phyloP scores from a whole-genome alignment of 2,888 invertebrate species.

The Apeira syringaria region DNA sequence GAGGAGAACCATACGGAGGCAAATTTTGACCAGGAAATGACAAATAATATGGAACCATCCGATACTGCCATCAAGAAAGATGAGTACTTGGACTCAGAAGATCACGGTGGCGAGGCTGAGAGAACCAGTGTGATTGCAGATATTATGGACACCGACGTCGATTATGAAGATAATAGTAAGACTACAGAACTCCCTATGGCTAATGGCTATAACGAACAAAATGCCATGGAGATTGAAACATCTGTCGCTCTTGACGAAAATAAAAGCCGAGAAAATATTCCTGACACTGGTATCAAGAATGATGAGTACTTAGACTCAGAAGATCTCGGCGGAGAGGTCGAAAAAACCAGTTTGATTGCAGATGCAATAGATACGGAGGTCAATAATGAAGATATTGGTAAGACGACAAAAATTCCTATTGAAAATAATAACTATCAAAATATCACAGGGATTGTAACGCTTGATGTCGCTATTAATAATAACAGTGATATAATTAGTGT shows the following conservation, averaged over 20 bases:
- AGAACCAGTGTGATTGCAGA: background rate
- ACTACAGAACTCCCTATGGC: background rate
- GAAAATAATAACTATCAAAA: slow-evolving; percentile 1
- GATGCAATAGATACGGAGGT: too few relatives aligned
- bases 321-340: background rate
- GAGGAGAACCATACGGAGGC: background rate
- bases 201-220: background rate
- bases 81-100: slow-evolving; percentile 1
- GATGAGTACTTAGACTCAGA: slow-evolving; percentile 1
- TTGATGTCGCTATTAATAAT: slow-evolving; percentile 8
- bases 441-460: background rate
- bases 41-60: background rate
- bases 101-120: background rate
- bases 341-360: too few relatives aligned
- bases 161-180: background rate
- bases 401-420: background rate
- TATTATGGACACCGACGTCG: background rate
- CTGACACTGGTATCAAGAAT: slow-evolving; percentile 2
- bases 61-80: slow-evolving; percentile 2
- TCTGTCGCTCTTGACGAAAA: slow-evolving; percentile 10
- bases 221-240: background rate
- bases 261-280: background rate
- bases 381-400: background rate
- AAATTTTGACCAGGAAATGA: background rate
- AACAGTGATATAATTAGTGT: background rate